A percentile compares a stretch with the other conserved stretches of the same genome.
Conservation (phyloP, 2,797 vertebrate genomes). For the Diplodus sargus region DNA sequence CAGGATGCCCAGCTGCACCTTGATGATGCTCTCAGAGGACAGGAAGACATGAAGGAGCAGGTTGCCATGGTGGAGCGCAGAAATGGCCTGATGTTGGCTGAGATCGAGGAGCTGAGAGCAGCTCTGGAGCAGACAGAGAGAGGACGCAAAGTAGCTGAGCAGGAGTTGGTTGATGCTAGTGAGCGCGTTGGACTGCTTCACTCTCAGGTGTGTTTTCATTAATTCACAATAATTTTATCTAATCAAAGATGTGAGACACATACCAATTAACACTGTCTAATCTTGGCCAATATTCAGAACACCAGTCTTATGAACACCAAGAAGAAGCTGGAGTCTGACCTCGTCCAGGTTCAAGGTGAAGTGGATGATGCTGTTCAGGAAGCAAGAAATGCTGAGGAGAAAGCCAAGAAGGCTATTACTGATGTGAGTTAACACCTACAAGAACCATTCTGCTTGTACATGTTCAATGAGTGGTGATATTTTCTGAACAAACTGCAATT, state of each 20-base stretch:
- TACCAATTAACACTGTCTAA: neutral
- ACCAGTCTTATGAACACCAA: slow-evolving; percentile 84
- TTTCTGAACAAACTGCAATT: no score
- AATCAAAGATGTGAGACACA: neutral
- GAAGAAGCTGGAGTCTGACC: slow-evolving; percentile 89
- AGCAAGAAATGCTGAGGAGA: slow-evolving; percentile 91
- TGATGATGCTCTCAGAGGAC: slow-evolving; percentile 86
- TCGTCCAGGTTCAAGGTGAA: slow-evolving; percentile 88
- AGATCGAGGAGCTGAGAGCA: slow-evolving; percentile 88
- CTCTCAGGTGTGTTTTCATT: slow-evolving; percentile 70
- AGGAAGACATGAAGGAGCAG: slow-evolving; percentile 92
- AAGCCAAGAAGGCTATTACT: slow-evolving; percentile 92
- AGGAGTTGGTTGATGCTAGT: slow-evolving; percentile 88
- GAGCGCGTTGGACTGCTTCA: slow-evolving; percentile 87
- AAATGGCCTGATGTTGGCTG: slow-evolving; percentile 89
- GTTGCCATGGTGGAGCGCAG: slow-evolving; percentile 89
- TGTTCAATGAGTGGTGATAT: no score
- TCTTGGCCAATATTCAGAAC: slow-evolving; percentile 80
- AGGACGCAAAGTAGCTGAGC: slow-evolving; percentile 87
- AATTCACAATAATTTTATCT: neutral
- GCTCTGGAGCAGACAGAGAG: slow-evolving; percentile 89
- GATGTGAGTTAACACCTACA: slow-evolving; percentile 81
- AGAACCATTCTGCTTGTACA: no score
- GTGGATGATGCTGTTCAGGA: slow-evolving; percentile 89
- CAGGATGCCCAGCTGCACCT: slow-evolving; percentile 91